These are phyloP conservation scores for Macaria liturata DNA, from an alignment of 2,888 invertebrate species.

Conservation along the genomic window DNA sequence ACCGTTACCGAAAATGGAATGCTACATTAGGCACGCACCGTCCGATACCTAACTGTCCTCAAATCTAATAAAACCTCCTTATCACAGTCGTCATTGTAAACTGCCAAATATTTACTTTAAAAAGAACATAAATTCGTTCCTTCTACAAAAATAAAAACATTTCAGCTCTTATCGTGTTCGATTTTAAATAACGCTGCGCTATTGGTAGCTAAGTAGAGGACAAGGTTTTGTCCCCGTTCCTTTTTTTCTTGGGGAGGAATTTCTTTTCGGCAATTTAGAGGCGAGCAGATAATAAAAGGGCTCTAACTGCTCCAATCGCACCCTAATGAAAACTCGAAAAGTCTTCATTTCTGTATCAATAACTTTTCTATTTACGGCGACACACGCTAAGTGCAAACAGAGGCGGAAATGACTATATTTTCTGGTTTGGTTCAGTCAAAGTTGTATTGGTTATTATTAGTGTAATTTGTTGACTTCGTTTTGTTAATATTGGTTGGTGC, in stretches of 20 bases:
- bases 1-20: slow-evolving; percentile 83
- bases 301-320: slow-evolving; percentile 80
- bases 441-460: slow-evolving; percentile 34
- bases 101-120: slow-evolving; percentile 76
- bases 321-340: slow-evolving; percentile 81
- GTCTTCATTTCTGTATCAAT: slow-evolving; percentile 76
- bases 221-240: slow-evolving; percentile 76
- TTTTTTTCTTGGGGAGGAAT: slow-evolving; percentile 74
- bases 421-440: slow-evolving; percentile 33
- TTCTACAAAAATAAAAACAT: slow-evolving; percentile 81
- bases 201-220: slow-evolving; percentile 74
- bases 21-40: slow-evolving; percentile 75
- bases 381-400: slow-evolving; percentile 48
- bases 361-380: slow-evolving; percentile 60
- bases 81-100: slow-evolving; percentile 71
- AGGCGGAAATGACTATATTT: slow-evolving; percentile 46
- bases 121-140: slow-evolving; percentile 77
- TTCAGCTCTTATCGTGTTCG: slow-evolving; percentile 80
- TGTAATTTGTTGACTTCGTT: slow-evolving; percentile 34
- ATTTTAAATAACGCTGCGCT: slow-evolving; percentile 80
- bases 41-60: slow-evolving; percentile 69
- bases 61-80: slow-evolving; percentile 77
- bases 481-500: slow-evolving; percentile 33
- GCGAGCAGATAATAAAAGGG: slow-evolving; percentile 83
- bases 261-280: slow-evolving; percentile 83